These are phyloP conservation scores for Scaptomyza reducta DNA, from an alignment of 2,888 invertebrate genomes.

Conservation along the genomic window DNA sequence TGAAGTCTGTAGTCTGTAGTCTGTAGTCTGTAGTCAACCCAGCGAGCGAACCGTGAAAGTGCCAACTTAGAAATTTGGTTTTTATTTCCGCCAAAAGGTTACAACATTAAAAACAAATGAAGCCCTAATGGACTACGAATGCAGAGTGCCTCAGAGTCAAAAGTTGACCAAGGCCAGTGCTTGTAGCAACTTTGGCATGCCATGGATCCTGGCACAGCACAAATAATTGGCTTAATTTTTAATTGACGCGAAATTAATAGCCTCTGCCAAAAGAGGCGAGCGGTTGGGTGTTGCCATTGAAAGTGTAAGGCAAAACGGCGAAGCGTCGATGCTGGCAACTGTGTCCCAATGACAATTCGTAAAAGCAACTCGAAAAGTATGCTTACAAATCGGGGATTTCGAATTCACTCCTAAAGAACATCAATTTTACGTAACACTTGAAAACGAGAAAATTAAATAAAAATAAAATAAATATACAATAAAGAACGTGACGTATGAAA, in stretches of 20 bases:
- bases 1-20: constrained; percentile 13
- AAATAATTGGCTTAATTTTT: constrained; percentile 81
- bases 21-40: constrained; percentile 14
- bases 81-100: constrained; percentile 73
- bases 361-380: constrained; percentile 29
- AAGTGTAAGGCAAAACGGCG: constrained; percentile 31
- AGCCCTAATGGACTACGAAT: constrained; percentile 77
- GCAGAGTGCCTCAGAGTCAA: constrained; percentile 23
- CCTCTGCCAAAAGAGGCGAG: constrained; percentile 46
- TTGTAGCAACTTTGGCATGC: constrained; percentile 35
- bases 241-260: constrained; percentile 81
- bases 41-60: constrained; percentile 71
- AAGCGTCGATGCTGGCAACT: constrained; percentile 19
- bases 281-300: constrained; percentile 29
- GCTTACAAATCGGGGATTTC: constrained; percentile 3
- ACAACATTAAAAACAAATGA: constrained; percentile 79
- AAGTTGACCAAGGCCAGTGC: constrained; percentile 40
- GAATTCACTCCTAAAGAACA: background rate
- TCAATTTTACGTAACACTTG: background rate
- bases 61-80: constrained; percentile 71
- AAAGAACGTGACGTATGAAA: too few species aligned
- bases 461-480: background rate
- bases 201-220: constrained; percentile 58
- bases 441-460: background rate
- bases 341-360: constrained; percentile 61